These are phyloP conservation scores for Notothenia coriiceps DNA, from an alignment of 2,113 vertebrate genomes.

Conservation along the genomic window DNA sequence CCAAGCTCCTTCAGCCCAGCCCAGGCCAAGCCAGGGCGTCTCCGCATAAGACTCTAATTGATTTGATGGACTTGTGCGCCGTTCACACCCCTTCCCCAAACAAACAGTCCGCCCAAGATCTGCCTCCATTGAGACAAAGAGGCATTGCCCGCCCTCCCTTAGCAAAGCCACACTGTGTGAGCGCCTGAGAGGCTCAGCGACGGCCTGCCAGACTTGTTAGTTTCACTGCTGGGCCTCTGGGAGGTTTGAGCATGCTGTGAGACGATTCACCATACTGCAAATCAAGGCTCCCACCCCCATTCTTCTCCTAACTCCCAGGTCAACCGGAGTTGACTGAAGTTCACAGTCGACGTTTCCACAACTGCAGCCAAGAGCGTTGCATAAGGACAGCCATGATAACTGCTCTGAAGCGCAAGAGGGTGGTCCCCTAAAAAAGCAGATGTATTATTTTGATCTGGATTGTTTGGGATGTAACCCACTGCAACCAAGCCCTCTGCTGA, in stretches of 20 bases:
- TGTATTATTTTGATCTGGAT: slow-evolving; percentile 8
- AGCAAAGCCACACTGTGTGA: slow-evolving; percentile 9
- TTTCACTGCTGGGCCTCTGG: slow-evolving; percentile 60
- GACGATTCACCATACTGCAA: slow-evolving; percentile 30
- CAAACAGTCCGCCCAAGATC: slow-evolving; percentile 66
- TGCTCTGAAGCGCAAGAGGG: background rate
- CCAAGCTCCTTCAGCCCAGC: slow-evolving; percentile 67
- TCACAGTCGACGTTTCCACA: background rate
- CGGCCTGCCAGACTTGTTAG: slow-evolving; percentile 58
- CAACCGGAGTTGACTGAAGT: slow-evolving; percentile 45
- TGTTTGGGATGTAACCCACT: background rate
- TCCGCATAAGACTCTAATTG: slow-evolving; percentile 69
- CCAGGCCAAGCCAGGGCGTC: slow-evolving; percentile 67
- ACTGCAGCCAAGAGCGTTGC: background rate
- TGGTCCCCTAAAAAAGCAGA: background rate
- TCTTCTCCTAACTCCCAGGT: slow-evolving; percentile 27
- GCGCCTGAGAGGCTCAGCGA: slow-evolving; percentile 22
- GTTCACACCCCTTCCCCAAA: slow-evolving; percentile 73
- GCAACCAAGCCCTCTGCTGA: background rate
- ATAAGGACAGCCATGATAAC: background rate
- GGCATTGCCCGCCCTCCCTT: slow-evolving; percentile 24
- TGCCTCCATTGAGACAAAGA: slow-evolving; percentile 63
- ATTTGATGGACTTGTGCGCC: slow-evolving; percentile 71
- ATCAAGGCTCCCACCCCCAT: slow-evolving; percentile 7
- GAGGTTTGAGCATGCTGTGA: slow-evolving; percentile 36